phyloP scores from a whole-genome alignment of 30 jellyfish, hydroid and myxozoan genomes.

The Hydractinia symbiolongicarpus region DNA sequence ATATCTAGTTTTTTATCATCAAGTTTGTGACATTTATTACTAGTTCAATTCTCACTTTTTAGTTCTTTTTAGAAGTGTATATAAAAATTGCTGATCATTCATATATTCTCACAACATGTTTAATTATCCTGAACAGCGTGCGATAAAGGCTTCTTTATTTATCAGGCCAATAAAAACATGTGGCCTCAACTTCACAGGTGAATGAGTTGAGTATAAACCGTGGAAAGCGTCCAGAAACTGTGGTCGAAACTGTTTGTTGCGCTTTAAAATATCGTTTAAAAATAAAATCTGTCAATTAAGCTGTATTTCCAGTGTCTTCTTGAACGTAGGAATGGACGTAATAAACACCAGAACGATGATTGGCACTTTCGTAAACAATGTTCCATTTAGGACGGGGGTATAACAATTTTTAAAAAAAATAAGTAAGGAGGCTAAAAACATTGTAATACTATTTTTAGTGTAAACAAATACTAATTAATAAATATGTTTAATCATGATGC shows the following conservation, averaged over 20 bases:
- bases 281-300: no score
- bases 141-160: slow-evolving; percentile 14
- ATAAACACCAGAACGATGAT: slow-evolving; percentile 11
- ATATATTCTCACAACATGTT: slow-evolving; percentile 23
- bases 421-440: not conserved
- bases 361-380: slow-evolving; percentile 36
- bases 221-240: not conserved
- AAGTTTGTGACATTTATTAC: no score
- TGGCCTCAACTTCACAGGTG: slow-evolving; percentile 28
- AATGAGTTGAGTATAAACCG: slow-evolving; percentile 17
- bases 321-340: no score
- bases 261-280: no score
- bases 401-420: not conserved
- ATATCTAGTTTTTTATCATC: no score
- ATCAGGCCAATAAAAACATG: slow-evolving; percentile 14
- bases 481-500: no score
- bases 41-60: no score
- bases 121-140: slow-evolving; percentile 16
- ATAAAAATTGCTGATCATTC: slow-evolving; percentile 9
- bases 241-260: no score
- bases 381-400: slow-evolving; percentile 21
- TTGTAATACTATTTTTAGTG: no score
- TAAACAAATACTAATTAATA: no score
- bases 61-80: not conserved
- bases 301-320: no score